Base-by-base conservation (phyloP, 2,797 vertebrate species). In the Alca torda region DNA sequence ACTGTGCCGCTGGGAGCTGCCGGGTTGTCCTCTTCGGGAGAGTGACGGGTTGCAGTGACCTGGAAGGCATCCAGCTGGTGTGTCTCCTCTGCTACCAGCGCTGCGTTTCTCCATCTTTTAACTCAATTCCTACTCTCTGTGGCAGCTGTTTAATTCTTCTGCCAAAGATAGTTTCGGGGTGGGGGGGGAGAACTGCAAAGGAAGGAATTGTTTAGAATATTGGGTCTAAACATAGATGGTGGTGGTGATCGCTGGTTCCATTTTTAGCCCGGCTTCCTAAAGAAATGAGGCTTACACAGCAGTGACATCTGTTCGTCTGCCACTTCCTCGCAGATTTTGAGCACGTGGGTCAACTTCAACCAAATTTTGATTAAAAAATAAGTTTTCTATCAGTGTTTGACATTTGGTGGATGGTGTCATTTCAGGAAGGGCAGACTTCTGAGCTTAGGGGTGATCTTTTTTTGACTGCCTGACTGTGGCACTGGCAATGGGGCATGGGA, bases 41-140 rank as follows among this genome's bases (percentile, higher is more conserved):
- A 5, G 37, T 30, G 75, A 19, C 1, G 35, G 79, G 89, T 72
- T 93, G 93, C 89, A 83, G 89, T 87, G 87, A 96, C 91, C 95
- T 96, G 92, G 95, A 96, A 89, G 75, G 72, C 45, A 16, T 89
- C 93, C 93, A 93, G 89, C 81, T 89, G 93, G 35, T 89, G 86
- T 11, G 30, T 79, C 84, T 87, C 89, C 91, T 80, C 56, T 51
- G 68, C 92, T 67, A 77, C 84, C 87, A 84, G 86, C 12, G 0
- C 69, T 59, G 84, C 48, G 2, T 76, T 93, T 89, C 90, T 80
- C 45, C 75, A 11, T 33, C 82, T 79, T 83, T 46, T 43, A 45
- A 48, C 86, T 90, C 92, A 18, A 6, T 75, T 89, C 78, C 61
- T 83, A 4, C 87, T 91, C 73, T 70, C 7, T 2, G 15, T 76